Base-by-base conservation (phyloP, 2,888 invertebrate species). In the Troides helena region DNA sequence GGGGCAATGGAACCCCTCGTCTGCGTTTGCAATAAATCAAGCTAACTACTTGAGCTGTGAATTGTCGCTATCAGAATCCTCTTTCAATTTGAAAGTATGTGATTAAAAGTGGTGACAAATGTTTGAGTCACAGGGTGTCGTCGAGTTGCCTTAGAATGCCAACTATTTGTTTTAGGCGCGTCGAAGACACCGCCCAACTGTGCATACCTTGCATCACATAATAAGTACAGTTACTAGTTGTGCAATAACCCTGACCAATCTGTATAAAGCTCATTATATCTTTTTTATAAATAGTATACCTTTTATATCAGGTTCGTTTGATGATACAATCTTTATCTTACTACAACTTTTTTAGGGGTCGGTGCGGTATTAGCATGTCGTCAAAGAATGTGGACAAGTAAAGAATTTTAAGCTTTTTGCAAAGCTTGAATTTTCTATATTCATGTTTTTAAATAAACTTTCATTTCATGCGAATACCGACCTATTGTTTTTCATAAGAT, bases 121-220 rank as follows among this genome's bases (percentile, higher is more conserved):
- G 36, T 21, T 14, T 66, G 58, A 66, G 53, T 67, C 62, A 62
- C 25, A 21, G 39, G 62, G 50, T 62, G 62, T 58, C 21, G 25
- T 60, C 57, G 58, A 25, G 30, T 70, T 59, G 46, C 14, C 53
- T 62, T 58, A 66, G 63, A 70, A 67, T 70, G 46, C 67, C 7
- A 60, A 63, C 23, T 56, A 67, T 67, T 70, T 70, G 53, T 58
- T 67, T 59, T 61, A 67, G 67, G 61, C 58, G 65, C 65, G 67
- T 61, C 67, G 60, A 67, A 60, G 50, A 66, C 53, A 62, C 64
- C 60, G 65, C 61, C 64, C 70, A 71, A 65, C 85, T 87, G 85
- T 83, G 83, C 79, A 85, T 86, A 87, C 81, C 75, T 87, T 86
- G 83, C 85, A 82, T 81, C 81, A 87, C 73, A 72, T 74, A 75